These are phyloP conservation scores for Brachyhypopomus gauderio DNA, from an alignment of 2,113 vertebrate species.

Conservation along the genomic window DNA sequence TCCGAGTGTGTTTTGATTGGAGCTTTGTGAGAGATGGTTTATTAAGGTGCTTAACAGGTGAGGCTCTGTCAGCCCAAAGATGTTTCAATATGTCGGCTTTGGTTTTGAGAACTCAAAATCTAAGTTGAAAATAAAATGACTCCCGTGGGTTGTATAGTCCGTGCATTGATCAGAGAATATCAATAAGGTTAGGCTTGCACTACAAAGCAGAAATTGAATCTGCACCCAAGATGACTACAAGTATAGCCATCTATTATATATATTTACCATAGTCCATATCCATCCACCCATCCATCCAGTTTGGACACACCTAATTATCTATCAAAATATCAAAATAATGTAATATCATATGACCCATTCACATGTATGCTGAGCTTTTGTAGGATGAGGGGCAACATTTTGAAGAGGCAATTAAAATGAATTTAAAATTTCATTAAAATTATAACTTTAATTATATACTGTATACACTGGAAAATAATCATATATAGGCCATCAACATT, in stretches of 20 bases:
- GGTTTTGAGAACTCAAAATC: neutral
- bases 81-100: neutral
- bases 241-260: neutral
- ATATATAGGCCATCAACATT: too few relatives aligned
- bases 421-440: too few relatives aligned
- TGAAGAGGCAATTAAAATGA: too few relatives aligned
- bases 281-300: too few relatives aligned
- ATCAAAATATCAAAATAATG: too few relatives aligned
- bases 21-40: neutral
- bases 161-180: slow-evolving; percentile 26
- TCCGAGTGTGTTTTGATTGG: neutral
- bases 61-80: neutral
- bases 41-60: neutral
- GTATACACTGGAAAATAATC: too few relatives aligned
- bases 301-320: too few relatives aligned
- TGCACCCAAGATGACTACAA: neutral
- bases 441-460: too few relatives aligned
- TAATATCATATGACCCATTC: too few relatives aligned
- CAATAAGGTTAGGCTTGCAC: slow-evolving; percentile 15
- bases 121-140: neutral
- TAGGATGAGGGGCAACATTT: too few relatives aligned
- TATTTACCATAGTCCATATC: neutral
- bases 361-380: too few relatives aligned
- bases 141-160: neutral
- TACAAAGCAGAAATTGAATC: slow-evolving; percentile 26